Conservation (phyloP, 2,888 invertebrate species). For the Nymphalis c-album region DNA sequence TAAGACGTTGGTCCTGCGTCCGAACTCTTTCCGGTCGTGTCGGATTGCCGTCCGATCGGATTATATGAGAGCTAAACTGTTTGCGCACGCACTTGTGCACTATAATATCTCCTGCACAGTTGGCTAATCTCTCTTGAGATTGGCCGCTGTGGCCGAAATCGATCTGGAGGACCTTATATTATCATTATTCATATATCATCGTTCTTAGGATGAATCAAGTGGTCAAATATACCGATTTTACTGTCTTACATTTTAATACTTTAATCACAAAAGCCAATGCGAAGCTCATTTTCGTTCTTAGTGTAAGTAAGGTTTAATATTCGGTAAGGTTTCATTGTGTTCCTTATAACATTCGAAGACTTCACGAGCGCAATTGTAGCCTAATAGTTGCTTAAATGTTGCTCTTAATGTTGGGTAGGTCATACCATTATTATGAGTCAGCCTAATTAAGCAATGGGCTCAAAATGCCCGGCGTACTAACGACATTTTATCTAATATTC, state of each 20-base stretch:
- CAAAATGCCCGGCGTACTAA: conserved; percentile 13
- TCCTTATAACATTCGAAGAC: neutral
- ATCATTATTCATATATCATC: neutral
- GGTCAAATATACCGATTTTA: too few species aligned
- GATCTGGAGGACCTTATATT: too few species aligned
- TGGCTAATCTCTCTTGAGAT: too few species aligned
- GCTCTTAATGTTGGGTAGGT: conserved; percentile 5
- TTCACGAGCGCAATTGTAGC: neutral
- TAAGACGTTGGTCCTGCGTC: too few species aligned
- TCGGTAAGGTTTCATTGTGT: conserved; percentile 5
- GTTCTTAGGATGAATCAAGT: neutral
- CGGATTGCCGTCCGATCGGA: too few species aligned
- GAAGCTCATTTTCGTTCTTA: neutral
- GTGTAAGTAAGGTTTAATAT: neutral
- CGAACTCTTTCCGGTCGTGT: too few species aligned
- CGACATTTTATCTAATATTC: conserved; percentile 13
- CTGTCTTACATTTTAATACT: too few species aligned
- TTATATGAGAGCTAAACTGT: too few species aligned
- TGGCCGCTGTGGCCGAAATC: too few species aligned
- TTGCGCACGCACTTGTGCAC: too few species aligned
- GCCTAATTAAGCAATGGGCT: neutral
- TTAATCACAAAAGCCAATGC: neutral
- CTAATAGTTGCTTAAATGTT: conserved; percentile 2
- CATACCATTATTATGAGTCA: neutral
- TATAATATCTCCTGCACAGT: too few species aligned